phyloP scores from a whole-genome alignment of 2,797 vertebrate species.

The Sarcophilus harrisii region DNA sequence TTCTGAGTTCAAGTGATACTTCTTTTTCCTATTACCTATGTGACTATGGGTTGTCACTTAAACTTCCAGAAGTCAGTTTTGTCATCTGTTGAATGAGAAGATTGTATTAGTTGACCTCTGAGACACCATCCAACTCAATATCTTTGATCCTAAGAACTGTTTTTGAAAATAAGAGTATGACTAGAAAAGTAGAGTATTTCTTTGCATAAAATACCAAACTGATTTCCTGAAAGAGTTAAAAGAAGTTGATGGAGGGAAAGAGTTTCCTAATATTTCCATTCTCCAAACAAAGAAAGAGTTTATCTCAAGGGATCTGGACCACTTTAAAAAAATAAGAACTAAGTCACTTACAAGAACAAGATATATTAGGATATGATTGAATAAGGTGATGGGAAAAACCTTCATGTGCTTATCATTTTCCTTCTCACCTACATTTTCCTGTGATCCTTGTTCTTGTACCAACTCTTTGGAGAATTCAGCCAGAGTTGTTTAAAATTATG shows the following conservation, averaged over 20 bases:
- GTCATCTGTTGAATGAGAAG: background rate
- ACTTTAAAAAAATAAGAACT: conserved; percentile 65
- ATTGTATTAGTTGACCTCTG: background rate
- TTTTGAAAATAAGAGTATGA: conserved; percentile 34
- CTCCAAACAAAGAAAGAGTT: conserved; percentile 38
- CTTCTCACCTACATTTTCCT: conserved; percentile 75
- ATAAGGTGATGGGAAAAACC: conserved; percentile 67
- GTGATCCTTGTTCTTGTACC: conserved; percentile 69
- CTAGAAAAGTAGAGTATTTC: conserved; percentile 5
- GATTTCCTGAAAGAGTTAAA: conserved; percentile 40
- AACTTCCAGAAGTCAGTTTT: background rate
- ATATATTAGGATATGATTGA: conserved; percentile 50
- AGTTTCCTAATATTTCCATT: conserved; percentile 31
- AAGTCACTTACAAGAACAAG: conserved; percentile 39
- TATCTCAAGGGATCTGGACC: conserved; percentile 62
- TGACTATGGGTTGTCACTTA: background rate
- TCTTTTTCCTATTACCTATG: background rate
- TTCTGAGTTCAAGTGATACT: background rate
- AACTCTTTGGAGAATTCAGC: conserved; percentile 70
- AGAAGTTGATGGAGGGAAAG: background rate
- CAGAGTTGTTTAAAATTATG: conserved; percentile 73
- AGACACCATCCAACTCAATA: background rate
- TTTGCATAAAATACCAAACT: conserved; percentile 22
- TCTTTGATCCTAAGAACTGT: background rate
- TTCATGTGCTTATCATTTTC: conserved; percentile 19